Evolutionary conservation across 2,113 vertebrate genomes (phyloP), one percentile per base, ranked within the genome.

Genomic region (Alethe castanea): DNA sequence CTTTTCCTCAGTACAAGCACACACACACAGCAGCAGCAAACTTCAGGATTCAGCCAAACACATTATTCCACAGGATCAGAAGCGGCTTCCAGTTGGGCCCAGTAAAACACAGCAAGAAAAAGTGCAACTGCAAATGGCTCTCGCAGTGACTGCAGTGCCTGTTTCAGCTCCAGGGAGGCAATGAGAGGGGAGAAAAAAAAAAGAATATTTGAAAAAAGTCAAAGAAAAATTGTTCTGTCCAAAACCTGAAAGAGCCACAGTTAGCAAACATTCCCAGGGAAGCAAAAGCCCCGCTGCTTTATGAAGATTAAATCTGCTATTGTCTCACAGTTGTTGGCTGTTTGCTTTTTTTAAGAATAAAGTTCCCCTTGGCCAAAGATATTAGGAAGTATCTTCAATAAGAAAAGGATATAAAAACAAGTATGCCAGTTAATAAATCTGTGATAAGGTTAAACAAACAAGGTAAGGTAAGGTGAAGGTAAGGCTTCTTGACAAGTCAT

Each of bases 361-460:
- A 84, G 72, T 81, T 92, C 48, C 73, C 77, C 12, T 89, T 87
- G 56, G 60, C 47, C 72, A 57, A 85, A 48, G 80, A 91, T 29
- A 25, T 45, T 59, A 45, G 60, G 77, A 91, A 81, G 56, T 9
- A 36, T 48, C 86, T 91, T 81, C 66, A 91, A 24, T 2, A 84
- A 70, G 18, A 74, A 45, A 82, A 91, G 88, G 53, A 60, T 45
- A 79, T 64, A 93, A 93, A 93, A 29, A 42, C 62, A 80, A 93
- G 45, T 40, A 66, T 28, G 38, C 70, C 69, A 84, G 54, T 83
- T 66, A 69, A 91, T 48, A n/a, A 23, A 94, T 16, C 72, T 60
- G 44, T 36, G 60, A 66, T 81, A 88, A 59, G 52, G 60, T 66
- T 88, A 88, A 81, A 81, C 80, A 97, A 96, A 96, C 64, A 92